phyloP scores from a whole-genome alignment of 1,140 invertebrate species.

The Stegodyphus mimosarum region DNA sequence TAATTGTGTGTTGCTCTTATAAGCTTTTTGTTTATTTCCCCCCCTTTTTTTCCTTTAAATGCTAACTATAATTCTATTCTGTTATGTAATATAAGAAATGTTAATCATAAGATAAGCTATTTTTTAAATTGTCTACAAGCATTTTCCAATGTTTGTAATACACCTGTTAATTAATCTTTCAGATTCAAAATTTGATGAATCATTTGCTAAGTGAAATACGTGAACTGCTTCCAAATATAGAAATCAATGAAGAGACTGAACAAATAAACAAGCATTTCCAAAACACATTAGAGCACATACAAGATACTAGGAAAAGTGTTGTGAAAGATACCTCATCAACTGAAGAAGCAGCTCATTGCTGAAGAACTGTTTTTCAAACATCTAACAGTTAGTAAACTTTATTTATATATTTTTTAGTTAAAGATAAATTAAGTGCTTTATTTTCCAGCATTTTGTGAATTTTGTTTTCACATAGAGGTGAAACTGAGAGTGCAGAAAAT shows the following conservation, averaged over 20 bases:
- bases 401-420: background rate
- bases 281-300: conserved; percentile 85
- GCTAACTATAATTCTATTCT: no score
- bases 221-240: conserved; percentile 91
- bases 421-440: background rate
- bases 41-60: no score
- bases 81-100: no score
- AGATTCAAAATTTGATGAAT: conserved; percentile 77
- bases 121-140: no score
- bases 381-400: background rate
- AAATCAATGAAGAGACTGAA: conserved; percentile 93
- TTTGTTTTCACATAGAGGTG: background rate
- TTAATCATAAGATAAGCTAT: no score
- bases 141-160: background rate
- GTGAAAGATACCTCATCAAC: conserved; percentile 9
- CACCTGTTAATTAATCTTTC: conserved; percentile 59
- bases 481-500: background rate
- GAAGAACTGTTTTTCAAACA: no score
- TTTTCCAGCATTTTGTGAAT: background rate
- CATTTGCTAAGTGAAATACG: conserved; percentile 92
- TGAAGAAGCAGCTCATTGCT: conserved; percentile 5
- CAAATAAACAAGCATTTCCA: conserved; percentile 95
- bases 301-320: conserved; percentile 52
- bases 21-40: no score
- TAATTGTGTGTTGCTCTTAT: no score